Conservation (phyloP, 2,797 vertebrate species). For the Alcedo quadribrachys region DNA sequence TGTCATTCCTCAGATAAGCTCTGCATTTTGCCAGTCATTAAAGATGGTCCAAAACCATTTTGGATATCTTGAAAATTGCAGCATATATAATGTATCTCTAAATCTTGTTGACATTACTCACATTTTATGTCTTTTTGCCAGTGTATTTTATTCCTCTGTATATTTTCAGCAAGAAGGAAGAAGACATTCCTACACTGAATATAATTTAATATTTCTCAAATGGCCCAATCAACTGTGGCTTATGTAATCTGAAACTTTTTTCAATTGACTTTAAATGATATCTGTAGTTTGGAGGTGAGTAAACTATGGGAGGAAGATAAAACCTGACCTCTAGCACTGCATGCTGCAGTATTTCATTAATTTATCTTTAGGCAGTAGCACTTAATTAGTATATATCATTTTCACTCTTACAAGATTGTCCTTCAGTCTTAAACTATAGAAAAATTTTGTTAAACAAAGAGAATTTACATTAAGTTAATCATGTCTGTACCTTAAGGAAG, state of each 20-base stretch:
- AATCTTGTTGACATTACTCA: background rate
- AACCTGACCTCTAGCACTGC: background rate
- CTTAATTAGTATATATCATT: background rate
- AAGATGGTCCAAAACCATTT: background rate
- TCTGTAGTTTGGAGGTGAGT: background rate
- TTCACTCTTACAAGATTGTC: background rate
- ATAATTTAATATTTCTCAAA: background rate
- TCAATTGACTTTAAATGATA: background rate
- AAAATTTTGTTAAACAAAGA: background rate
- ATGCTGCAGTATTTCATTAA: fast-evolving
- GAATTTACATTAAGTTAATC: background rate
- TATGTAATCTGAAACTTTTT: background rate
- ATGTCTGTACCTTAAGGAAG: slow-evolving; percentile 9
- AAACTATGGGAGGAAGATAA: background rate
- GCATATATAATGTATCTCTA: background rate
- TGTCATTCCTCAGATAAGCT: background rate
- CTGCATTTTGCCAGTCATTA: background rate
- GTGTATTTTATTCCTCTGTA: background rate
- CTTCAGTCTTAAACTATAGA: background rate
- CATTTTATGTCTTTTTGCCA: background rate
- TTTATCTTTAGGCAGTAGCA: background rate
- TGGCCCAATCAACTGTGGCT: background rate
- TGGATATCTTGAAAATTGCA: background rate
- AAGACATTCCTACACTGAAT: background rate
- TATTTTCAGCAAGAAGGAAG: background rate